Conservation (phyloP, 2,797 vertebrate genomes). For the Clarias pachynema region DNA sequence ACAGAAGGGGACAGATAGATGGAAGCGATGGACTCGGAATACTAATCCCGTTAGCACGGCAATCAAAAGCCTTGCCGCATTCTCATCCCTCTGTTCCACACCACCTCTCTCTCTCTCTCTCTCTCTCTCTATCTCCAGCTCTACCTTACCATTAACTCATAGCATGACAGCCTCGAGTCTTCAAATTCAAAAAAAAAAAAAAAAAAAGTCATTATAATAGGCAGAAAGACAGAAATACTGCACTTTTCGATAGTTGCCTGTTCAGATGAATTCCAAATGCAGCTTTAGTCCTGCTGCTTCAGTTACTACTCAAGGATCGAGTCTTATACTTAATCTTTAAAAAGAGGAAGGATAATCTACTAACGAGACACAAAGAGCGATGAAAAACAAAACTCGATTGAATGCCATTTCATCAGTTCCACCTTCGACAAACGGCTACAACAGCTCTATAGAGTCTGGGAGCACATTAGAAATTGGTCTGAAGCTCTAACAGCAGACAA, state of each 20-base stretch:
- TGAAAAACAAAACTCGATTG: constrained; percentile 16
- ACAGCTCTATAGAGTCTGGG: constrained; percentile 9
- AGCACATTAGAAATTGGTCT: not conserved
- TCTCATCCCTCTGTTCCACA: constrained; percentile 38
- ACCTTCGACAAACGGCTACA: constrained; percentile 3
- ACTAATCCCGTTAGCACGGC: constrained; percentile 76
- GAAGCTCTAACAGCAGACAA: constrained; percentile 2
- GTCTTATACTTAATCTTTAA: not conserved
- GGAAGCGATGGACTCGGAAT: constrained; percentile 72
- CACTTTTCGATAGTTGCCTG: not conserved
- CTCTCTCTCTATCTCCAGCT: constrained; percentile 14
- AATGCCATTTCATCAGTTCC: constrained; percentile 17
- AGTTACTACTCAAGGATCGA: not conserved
- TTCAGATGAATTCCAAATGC: constrained; percentile 9
- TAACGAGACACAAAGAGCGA: not conserved
- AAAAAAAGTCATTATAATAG: constrained; percentile 11
- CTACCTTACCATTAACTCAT: constrained; percentile 22
- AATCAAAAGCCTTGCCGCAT: constrained; percentile 58
- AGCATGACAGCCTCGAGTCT: constrained; percentile 22
- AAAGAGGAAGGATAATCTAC: not conserved
- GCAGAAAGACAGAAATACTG: constrained; percentile 14
- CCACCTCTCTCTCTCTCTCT: constrained; percentile 13
- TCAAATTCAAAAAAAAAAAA: not conserved
- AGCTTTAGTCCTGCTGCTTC: constrained; percentile 14
- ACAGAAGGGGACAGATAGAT: constrained; percentile 67